Conservation (phyloP, 2,797 vertebrate species). For the Eleutherodactylus coqui region DNA sequence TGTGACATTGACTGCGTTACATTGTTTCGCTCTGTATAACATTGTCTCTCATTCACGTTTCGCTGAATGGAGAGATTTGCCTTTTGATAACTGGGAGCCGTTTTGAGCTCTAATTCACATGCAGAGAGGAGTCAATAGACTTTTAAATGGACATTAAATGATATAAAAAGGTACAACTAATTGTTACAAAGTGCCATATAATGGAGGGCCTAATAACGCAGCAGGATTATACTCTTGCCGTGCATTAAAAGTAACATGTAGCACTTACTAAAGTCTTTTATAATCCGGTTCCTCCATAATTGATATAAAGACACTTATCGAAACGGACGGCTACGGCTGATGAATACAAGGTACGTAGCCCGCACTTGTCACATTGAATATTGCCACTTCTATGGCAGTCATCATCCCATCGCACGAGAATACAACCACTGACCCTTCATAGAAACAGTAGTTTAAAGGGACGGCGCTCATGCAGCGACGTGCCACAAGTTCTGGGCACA, state of each 20-base stretch:
- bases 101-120: conserved; percentile 17
- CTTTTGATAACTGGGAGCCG: background rate
- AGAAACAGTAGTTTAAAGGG: background rate
- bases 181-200: conserved; percentile 4
- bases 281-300: background rate
- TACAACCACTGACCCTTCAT: background rate
- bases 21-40: background rate
- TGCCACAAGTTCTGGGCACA: too few species aligned
- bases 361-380: background rate
- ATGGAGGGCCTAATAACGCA: background rate
- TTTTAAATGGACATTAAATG: conserved; percentile 33
- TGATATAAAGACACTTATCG: background rate
- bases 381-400: background rate
- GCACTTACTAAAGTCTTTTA: background rate
- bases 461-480: too few species aligned
- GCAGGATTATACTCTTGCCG: background rate
- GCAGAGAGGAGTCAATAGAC: conserved; percentile 21
- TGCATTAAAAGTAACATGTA: background rate
- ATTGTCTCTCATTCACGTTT: background rate
- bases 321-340: background rate
- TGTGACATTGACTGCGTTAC: too few species aligned
- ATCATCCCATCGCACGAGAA: background rate
- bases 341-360: background rate
- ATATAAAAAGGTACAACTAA: conserved; percentile 28
- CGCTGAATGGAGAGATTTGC: background rate